phyloP scores from a whole-genome alignment of 2,113 vertebrate species.

The Pyrgilauda ruficollis region DNA sequence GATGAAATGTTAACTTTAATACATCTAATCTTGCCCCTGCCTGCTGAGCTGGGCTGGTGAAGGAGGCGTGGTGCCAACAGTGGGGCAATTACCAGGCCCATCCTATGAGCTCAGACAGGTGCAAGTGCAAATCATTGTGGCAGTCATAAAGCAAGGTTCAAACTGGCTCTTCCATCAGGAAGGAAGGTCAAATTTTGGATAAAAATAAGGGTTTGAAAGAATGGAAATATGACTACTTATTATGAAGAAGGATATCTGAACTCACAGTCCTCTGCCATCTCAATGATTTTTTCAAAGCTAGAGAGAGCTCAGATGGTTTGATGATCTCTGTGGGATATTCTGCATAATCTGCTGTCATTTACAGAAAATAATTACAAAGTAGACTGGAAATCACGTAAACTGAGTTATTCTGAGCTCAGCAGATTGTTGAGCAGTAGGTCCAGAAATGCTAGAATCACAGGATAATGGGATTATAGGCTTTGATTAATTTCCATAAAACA shows the following conservation, averaged over 20 bases:
- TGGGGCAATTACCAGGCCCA: neutral
- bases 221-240: neutral
- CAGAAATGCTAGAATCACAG: neutral
- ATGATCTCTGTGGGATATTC: neutral
- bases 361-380: neutral
- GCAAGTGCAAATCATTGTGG: neutral
- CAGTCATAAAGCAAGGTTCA: neutral
- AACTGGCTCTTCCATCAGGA: neutral
- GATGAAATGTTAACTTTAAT: neutral
- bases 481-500: neutral
- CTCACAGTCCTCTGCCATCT: neutral
- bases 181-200: neutral
- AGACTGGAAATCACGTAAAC: neutral
- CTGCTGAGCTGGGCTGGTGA: neutral
- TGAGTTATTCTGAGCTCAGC: neutral
- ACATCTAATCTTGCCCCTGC: neutral
- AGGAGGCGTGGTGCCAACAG: neutral
- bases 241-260: neutral
- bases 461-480: neutral
- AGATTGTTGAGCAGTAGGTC: neutral
- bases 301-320: neutral
- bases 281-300: neutral
- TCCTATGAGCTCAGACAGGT: neutral
- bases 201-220: neutral
- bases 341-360: constrained; percentile 15